Percentiles rank a stretch among this genome's conserved stretches.
Evolutionary conservation across 2,113 vertebrate species (phyloP).

Genomic region (Arizona elegans): DNA sequence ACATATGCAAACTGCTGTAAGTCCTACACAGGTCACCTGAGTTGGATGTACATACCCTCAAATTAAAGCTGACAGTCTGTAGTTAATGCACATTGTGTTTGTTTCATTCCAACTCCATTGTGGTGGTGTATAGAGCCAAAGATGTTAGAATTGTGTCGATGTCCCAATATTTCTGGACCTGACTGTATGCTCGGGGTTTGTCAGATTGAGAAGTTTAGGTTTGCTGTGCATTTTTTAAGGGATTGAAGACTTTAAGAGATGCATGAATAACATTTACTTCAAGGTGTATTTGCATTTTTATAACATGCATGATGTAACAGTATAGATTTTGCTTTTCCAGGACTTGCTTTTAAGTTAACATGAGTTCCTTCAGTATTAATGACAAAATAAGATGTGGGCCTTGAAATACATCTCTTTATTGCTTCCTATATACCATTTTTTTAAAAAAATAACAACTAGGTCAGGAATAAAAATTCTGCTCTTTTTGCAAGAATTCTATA

Average conservation of each 20-base stretch:
- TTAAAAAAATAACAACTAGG: slow-evolving; percentile 19
- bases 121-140: too few species aligned
- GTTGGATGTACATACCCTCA: too few species aligned
- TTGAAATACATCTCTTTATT: slow-evolving; percentile 61
- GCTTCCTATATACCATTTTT: slow-evolving; percentile 50
- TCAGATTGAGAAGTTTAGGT: slow-evolving; percentile 58
- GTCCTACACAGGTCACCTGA: too few species aligned
- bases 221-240: slow-evolving; percentile 52
- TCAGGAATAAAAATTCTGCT: slow-evolving; percentile 16
- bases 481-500: slow-evolving; percentile 17
- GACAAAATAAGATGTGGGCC: slow-evolving; percentile 54
- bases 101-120: too few species aligned
- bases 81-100: too few species aligned
- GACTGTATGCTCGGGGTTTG: slow-evolving; percentile 68
- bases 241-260: slow-evolving; percentile 66
- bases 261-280: slow-evolving; percentile 73
- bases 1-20: too few species aligned
- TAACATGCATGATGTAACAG: slow-evolving; percentile 60
- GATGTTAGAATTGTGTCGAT: too few species aligned
- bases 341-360: slow-evolving; percentile 63
- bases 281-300: slow-evolving; percentile 72
- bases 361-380: slow-evolving; percentile 56
- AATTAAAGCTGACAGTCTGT: too few species aligned
- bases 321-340: slow-evolving; percentile 66
- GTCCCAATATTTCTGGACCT: too few species aligned